Evolutionary conservation across 2,888 invertebrate genomes (phyloP).

Genomic region (Macrosiphum euphorbiae): DNA sequence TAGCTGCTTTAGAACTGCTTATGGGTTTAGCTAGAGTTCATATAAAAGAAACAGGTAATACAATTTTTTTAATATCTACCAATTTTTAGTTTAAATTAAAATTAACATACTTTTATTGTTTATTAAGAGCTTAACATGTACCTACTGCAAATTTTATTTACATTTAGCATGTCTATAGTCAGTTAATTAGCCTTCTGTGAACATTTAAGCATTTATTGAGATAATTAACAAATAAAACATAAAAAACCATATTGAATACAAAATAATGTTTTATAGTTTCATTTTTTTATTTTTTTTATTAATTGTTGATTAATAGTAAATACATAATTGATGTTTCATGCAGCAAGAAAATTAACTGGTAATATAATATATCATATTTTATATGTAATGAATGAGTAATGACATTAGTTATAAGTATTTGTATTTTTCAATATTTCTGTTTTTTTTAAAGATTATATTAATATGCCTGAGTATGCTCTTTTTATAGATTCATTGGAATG

Average conservation of each 20-base stretch:
- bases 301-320: conserved; percentile 26
- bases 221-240: neutral
- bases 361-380: conserved; percentile 65
- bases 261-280: neutral
- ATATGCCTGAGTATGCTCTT: conserved; percentile 60
- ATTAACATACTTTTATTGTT: neutral
- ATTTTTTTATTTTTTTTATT: neutral
- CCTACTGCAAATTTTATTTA: neutral
- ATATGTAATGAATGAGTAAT: neutral
- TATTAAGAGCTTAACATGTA: neutral
- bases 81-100: neutral
- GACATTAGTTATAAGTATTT: conserved; percentile 29
- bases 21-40: conserved; percentile 92
- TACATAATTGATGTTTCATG: conserved; percentile 68
- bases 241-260: neutral
- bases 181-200: neutral
- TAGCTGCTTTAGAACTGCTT: conserved; percentile 92
- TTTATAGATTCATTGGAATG: conserved; percentile 88
- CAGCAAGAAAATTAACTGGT: conserved; percentile 75
- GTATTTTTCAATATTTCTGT: conserved; percentile 31
- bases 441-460: conserved; percentile 3
- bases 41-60: conserved; percentile 86
- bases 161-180: neutral
- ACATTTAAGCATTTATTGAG: neutral
- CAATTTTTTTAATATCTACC: neutral